phyloP scores from a whole-genome alignment of 2,888 invertebrate species.

The Eupithecia exiguata region DNA sequence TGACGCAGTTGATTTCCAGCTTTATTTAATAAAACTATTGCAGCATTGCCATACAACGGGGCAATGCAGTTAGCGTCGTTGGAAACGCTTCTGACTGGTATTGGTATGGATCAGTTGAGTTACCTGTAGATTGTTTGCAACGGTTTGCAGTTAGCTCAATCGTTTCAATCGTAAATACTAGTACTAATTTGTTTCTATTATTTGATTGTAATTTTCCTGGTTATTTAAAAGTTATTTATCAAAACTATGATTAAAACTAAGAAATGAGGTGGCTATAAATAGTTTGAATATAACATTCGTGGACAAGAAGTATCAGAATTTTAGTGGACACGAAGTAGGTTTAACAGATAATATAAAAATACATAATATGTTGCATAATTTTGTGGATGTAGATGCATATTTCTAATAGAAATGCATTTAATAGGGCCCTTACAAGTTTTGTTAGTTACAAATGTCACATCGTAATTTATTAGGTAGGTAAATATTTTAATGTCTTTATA shows the following conservation, averaged over 20 bases:
- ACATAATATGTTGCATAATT: neutral
- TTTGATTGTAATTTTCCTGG: too few relatives aligned
- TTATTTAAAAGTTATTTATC: too few relatives aligned
- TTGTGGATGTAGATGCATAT: neutral
- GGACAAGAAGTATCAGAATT: too few relatives aligned
- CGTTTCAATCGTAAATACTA: too few relatives aligned
- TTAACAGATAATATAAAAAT: neutral
- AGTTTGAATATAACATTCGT: neutral
- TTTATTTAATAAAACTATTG: neutral
- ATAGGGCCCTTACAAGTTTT: neutral
- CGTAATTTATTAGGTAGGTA: conserved; percentile 42
- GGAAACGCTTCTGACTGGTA: too few relatives aligned
- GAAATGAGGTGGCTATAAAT: neutral
- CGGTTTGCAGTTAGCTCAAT: too few relatives aligned
- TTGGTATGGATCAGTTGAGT: too few relatives aligned
- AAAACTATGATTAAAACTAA: neutral
- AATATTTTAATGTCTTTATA: conserved; percentile 45
- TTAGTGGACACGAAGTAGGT: too few relatives aligned
- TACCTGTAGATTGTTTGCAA: too few relatives aligned
- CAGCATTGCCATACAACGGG: too few relatives aligned
- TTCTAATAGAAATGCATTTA: neutral
- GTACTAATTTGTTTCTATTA: too few relatives aligned
- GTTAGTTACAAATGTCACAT: conserved; percentile 28
- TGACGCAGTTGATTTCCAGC: neutral
- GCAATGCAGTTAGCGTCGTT: too few relatives aligned